phyloP scores from a whole-genome alignment of 2,797 vertebrate genomes.

The Pygocentrus nattereri region DNA sequence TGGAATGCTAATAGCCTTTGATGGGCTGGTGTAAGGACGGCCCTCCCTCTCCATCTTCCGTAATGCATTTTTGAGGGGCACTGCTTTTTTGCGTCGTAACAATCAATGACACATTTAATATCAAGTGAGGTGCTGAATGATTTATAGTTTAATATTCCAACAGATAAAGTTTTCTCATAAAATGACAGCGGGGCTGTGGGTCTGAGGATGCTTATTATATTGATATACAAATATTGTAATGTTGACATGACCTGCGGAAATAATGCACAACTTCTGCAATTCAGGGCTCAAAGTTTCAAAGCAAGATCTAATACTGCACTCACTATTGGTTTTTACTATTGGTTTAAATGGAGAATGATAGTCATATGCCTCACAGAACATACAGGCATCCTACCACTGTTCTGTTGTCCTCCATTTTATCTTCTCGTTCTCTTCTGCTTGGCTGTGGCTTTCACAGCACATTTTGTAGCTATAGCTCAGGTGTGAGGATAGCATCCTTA shows the following conservation, averaged over 20 bases:
- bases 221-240: constrained; percentile 4
- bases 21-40: constrained; percentile 58
- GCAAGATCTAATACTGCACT: not conserved
- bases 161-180: constrained; percentile 17
- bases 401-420: constrained; percentile 12
- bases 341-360: not conserved
- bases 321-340: not conserved
- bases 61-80: constrained; percentile 23
- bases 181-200: not conserved
- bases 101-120: constrained; percentile 13
- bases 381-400: not conserved
- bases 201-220: not conserved
- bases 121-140: not conserved
- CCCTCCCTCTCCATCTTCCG: constrained; percentile 57
- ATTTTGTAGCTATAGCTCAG: constrained; percentile 12
- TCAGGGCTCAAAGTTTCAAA: not conserved
- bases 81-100: constrained; percentile 6
- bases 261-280: not conserved
- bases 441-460: constrained; percentile 19
- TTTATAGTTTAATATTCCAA: constrained; percentile 26
- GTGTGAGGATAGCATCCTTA: constrained; percentile 26
- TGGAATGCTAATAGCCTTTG: constrained; percentile 74
- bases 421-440: not conserved
- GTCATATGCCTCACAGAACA: not conserved
- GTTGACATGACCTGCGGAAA: constrained; percentile 6